phyloP scores from a whole-genome alignment of 2,113 vertebrate genomes.

The Tretioscincus oriximinensis region DNA sequence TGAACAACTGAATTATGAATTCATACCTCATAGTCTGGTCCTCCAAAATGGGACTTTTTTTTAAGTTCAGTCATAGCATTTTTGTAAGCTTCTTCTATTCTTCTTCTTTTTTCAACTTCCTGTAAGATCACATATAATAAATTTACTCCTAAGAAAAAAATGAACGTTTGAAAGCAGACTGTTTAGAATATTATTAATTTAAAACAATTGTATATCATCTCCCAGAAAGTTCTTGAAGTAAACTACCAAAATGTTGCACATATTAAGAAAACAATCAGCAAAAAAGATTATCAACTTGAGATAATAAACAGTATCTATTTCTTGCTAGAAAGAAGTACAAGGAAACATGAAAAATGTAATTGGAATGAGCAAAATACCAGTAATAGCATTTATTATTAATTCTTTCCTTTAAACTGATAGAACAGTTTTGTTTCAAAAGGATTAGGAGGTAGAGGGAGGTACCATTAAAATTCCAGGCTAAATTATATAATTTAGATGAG shows the following conservation, averaged over 20 bases:
- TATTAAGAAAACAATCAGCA: too few species aligned
- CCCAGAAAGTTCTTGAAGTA: too few species aligned
- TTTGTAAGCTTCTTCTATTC: conserved; percentile 90
- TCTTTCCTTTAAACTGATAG: neutral
- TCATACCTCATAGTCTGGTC: conserved; percentile 94
- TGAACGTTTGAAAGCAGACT: neutral
- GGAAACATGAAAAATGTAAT: neutral
- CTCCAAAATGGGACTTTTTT: conserved; percentile 96
- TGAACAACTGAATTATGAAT: neutral
- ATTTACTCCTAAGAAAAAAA: neutral
- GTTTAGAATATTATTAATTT: too few species aligned
- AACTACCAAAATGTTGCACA: too few species aligned
- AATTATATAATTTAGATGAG: neutral
- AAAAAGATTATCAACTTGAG: neutral
- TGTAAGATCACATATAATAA: conserved; percentile 58
- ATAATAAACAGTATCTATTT: neutral
- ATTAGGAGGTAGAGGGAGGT: neutral
- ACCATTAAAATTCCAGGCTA: neutral
- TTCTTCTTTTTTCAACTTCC: conserved; percentile 89
- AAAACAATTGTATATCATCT: too few species aligned
- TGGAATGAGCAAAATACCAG: neutral
- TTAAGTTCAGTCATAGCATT: conserved; percentile 89
- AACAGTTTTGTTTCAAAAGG: neutral
- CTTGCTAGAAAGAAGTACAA: neutral
- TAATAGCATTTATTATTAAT: neutral